Conservation (phyloP, 2,113 vertebrate species). For the Motacilla tschutschensis region DNA sequence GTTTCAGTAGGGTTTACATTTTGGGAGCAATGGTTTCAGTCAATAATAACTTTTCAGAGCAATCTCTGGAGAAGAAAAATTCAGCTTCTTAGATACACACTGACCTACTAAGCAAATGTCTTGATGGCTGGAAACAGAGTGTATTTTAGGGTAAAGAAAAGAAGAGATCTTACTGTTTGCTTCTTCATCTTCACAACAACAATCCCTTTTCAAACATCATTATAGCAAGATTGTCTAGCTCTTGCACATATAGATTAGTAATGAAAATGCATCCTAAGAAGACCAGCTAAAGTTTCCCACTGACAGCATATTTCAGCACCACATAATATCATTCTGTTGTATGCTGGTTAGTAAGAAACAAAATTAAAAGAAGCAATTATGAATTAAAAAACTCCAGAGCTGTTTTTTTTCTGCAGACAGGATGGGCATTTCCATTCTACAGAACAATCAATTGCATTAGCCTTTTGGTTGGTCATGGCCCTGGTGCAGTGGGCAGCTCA, state of each 20-base stretch:
- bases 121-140: background rate
- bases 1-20: background rate
- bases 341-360: background rate
- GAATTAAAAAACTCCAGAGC: background rate
- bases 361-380: background rate
- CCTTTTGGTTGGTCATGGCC: background rate
- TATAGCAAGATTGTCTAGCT: background rate
- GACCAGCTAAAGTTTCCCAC: background rate
- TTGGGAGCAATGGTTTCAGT: background rate
- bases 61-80: background rate
- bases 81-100: background rate
- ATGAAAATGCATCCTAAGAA: background rate
- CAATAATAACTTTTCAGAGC: background rate
- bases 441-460: background rate
- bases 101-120: background rate
- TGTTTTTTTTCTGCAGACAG: background rate
- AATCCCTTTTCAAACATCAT: background rate
- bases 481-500: background rate
- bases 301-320: background rate
- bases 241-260: background rate
- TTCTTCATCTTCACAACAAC: background rate
- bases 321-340: background rate
- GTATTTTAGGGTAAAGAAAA: background rate
- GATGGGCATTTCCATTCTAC: background rate
- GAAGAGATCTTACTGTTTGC: background rate